Conservation (phyloP, 2,113 vertebrate genomes). For the Felis chaus region DNA sequence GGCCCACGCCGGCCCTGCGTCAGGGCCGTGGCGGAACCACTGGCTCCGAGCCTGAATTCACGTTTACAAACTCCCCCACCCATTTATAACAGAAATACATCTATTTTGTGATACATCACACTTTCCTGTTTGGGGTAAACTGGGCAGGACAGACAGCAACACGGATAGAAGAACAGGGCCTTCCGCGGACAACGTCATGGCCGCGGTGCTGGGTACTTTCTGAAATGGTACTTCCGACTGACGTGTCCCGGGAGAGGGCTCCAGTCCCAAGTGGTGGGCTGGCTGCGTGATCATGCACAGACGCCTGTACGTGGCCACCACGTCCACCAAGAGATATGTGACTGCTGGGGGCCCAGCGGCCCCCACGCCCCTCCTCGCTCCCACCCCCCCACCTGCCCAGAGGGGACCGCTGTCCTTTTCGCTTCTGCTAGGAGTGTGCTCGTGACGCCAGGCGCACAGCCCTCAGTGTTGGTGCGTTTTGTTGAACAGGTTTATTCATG, state of each 20-base stretch:
- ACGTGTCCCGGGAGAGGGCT: accelerated
- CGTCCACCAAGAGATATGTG: accelerated
- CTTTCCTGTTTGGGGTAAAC: not conserved
- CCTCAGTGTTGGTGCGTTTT: accelerated
- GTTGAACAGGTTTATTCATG: accelerated
- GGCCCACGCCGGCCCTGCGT: accelerated
- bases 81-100: too few species aligned
- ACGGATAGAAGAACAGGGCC: accelerated
- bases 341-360: not conserved
- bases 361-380: accelerated
- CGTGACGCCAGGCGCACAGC: accelerated
- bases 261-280: accelerated
- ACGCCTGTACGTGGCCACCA: accelerated
- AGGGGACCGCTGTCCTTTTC: accelerated
- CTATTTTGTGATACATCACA: not conserved
- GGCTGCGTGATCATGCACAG: accelerated
- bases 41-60: accelerated
- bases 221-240: accelerated
- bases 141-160: accelerated
- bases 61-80: accelerated
- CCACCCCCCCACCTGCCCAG: accelerated
- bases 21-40: accelerated
- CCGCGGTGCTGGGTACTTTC: accelerated
- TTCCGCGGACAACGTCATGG: not conserved
- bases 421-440: accelerated